Evolutionary conservation across 2,113 vertebrate genomes (phyloP), one percentile per base, ranked within the genome.

Genomic region (Pandion haliaetus): DNA sequence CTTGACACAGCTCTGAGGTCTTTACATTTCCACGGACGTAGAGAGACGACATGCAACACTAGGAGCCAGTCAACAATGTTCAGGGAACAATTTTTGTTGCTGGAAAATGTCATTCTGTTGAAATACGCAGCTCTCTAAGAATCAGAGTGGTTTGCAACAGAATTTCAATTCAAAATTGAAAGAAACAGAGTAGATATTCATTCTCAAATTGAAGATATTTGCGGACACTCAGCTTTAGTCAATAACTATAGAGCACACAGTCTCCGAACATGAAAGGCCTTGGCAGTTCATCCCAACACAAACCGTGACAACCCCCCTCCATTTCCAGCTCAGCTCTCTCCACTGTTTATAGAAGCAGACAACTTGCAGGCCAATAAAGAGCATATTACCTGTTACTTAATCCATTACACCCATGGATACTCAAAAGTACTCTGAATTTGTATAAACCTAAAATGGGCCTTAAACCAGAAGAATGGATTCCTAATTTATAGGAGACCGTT

Each of bases 221-320:
- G 42, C 42, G 44, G 92, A 52, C 32, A 6, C 45, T 32, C n/a
- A 16, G 55, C 42, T 80, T 38, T 6, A 29, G 40, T 21, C 32
- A 15, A 3, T 4, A 36, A 7, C 40, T 12, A 4, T 0, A 15
- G 57, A 49, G 42, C 57, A 6, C 28, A 3, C 4, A 14, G 47
- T 9, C 11, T 85, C 50, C 89, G 52, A 57, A 40, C 54, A 24
- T 4, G 0, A 42, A 32, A 31, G 45, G 25, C 38, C 74, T 59
- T 8, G 2, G 26, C 31, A 45, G 71, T 15, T 47, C 71, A 42
- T 7, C 52, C 70, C 86, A 57, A 4, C 59, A 16, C 16, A 21
- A 36, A 20, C 9, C 7, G 1, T 4, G 42, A 40, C 40, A 23
- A 0, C 3, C 4, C 11, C 5, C 7, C 52, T 47, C 49, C 52